These are phyloP conservation scores for Gadopsis marmoratus DNA, from an alignment of 2,797 vertebrate genomes.

Conservation along the genomic window DNA sequence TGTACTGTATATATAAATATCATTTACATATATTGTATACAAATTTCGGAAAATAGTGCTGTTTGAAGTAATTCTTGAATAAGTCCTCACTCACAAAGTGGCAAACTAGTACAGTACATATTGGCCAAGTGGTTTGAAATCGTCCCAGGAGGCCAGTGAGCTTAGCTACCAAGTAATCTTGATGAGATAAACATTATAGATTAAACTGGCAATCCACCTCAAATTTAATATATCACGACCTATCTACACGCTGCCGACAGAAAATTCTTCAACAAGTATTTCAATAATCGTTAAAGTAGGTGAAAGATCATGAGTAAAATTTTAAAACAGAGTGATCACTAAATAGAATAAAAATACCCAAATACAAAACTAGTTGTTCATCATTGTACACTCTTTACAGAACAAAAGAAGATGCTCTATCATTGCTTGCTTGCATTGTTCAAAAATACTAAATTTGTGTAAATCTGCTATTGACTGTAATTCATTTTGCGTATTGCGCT, in stretches of 20 bases:
- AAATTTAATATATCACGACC: neutral
- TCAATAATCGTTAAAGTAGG: neutral
- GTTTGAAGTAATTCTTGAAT: neutral
- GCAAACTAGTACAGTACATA: neutral
- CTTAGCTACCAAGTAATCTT: neutral
- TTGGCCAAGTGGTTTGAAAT: neutral
- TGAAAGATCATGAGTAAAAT: too few relatives aligned
- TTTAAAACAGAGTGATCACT: too few relatives aligned
- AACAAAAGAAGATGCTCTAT: too few relatives aligned
- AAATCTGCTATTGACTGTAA: neutral
- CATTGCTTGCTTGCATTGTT: neutral
- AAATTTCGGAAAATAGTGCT: neutral
- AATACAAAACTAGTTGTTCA: neutral
- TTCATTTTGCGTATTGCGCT: neutral
- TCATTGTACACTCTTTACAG: neutral
- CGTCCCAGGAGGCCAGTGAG: neutral
- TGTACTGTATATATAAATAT: too few relatives aligned
- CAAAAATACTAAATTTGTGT: neutral
- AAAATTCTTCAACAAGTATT: neutral
- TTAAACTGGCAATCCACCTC: neutral
- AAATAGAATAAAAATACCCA: neutral
- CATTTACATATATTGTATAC: neutral
- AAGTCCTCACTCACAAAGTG: too few relatives aligned
- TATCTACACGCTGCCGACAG: neutral
- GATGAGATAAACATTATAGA: neutral